Evolutionary conservation across 2,113 vertebrate genomes (phyloP), one percentile per base, ranked within the genome.

Genomic region (Sinocyclocheilus anophthalmus): DNA sequence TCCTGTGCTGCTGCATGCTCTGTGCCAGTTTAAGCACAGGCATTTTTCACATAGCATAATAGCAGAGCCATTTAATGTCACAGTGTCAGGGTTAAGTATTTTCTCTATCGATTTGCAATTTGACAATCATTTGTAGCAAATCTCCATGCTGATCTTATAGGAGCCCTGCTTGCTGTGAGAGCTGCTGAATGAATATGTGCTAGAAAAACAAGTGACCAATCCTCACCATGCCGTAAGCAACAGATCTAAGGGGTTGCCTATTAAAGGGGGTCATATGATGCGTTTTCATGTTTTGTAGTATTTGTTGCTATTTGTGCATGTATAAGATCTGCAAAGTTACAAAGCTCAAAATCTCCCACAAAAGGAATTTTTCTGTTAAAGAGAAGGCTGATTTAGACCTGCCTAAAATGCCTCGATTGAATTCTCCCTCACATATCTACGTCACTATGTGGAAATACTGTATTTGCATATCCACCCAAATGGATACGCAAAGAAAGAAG

Each of bases 111-210:
- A 69, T 84, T 84, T 80, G 76, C 30, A 67, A 67, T 67, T 86
- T 85, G 12, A 48, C 84, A 78, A 84, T 80, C n/a, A 69, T 81
- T 75, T 76, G 63, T 63, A 65, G 72, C 84, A 88, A 80, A 57
- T 76, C 81, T 45, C 14, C 30, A 79, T 65, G 69, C 48, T 84
- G 55, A 84, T 84, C 22, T 42, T 50, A 30, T n/a, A 33, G 42
- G 42, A 81, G 77, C 48, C 26, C 76, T 55, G 16, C 24, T 22
- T 75, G 55, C 67, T 80, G 22, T 53, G 16, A 53, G 63, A 80
- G 75, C 26, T 81, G 33, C 53, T 48, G 13, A 73, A 39, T 73
- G 4, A 42, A 24, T 87, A 48, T 39, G 13, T 30, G 6, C n/a
- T 61, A 13, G 11, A 84, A 26, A 59, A 76, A 57, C 20, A 45